Base-by-base conservation (phyloP, 2,888 invertebrate species). In the Exephanes ischioxanthus region DNA sequence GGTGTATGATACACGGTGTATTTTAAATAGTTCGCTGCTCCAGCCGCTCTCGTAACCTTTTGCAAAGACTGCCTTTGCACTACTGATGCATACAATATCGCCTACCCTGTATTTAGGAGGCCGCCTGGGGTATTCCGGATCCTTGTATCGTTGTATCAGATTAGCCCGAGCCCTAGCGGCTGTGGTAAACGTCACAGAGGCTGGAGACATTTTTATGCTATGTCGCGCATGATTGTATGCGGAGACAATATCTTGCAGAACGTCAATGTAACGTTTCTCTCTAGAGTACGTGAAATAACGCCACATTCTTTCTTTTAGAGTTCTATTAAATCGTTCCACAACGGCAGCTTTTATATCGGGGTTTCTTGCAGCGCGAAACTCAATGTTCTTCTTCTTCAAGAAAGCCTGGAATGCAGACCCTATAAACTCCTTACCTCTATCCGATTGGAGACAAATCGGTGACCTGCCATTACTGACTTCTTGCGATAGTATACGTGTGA, bases 291-390 rank as follows among this genome's bases (percentile, higher is more conserved):
- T 68, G 58, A 87, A 87, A 55, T 85, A 88, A 0, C 87, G 61
- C 81, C 85, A 88, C 79, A 88, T 63, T 37, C 85, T 53, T 58
- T 87, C 82, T 16, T 84, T 83, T 0, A 87, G 16, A 0, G 86
- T 84, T 2, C 81, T 19, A 70, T 83, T 85, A 7, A 85, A 73
- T 11, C 85, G 14, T 41, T 86, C 88, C 11, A 82, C 85, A 7
- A 87, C 63, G 0, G 76, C 66, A 1, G 75, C 83, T 72, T 87
- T 87, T 22, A 78, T 41, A 22, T 86, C 84, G 16, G 87, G 84
- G 66, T 85, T 83, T 16, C 84, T 73, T 11, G 78, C 79, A 0
- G 63, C 41, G n/a, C n/a, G n/a, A n/a, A n/a, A n/a, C n/a, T n/a
- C n/a, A n/a, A n/a, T n/a, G n/a, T n/a, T n/a, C n/a, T n/a, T n/a